Base-by-base conservation (phyloP, 2,797 vertebrate species). In the Acanthiza pusilla region DNA sequence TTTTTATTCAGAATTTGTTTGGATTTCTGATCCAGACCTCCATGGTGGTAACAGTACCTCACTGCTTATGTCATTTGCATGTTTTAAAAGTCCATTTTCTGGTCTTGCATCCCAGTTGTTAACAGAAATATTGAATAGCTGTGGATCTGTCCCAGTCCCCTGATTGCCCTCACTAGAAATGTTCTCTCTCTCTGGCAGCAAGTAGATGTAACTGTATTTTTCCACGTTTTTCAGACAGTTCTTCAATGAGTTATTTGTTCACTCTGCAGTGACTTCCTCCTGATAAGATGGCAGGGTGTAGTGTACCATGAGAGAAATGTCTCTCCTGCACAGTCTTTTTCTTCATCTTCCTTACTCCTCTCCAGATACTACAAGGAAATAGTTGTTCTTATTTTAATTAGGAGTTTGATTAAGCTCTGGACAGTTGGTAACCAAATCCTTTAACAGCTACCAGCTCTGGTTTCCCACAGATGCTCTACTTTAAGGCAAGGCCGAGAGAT, bases 351-450 rank as follows among this genome's bases (percentile, higher is more conserved):
- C 42, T 92, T 81, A 79, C 70, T 87, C 32, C 16, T 92, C 32
- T 68, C 27, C 40, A 66, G 47, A 22, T 34, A 67, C 27, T 85
- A 40, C 66, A 93, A 91, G 57, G 87, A 92, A 94, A 85, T 91
- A 89, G 47, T 76, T 79, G 57, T 80, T 85, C 38, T 34, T 65
- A 32, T 48, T 94, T 91, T 81, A 92, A 83, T 91, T 92, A 65
- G 1, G 22, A 66, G 11, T 82, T 80, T 87, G 74, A 79, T 82
- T 80, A 87, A 93, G 38, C 50, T 61, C 60, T 74, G 86, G 47
- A 57, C 45, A 22, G 67, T 40, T 85, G 54, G 40, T 91, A 76
- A 87, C n/a, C 4, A 18, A 77, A 73, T 91, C 21, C 47, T 85
- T 67, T 79, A 78, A 70, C 45, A 87, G 23, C 57, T 82, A 40